A percentile compares a stretch with the other conserved stretches of the same genome.
These are phyloP conservation scores for Ophraella communa DNA, from an alignment of 2,888 invertebrate species.

Conservation along the genomic window DNA sequence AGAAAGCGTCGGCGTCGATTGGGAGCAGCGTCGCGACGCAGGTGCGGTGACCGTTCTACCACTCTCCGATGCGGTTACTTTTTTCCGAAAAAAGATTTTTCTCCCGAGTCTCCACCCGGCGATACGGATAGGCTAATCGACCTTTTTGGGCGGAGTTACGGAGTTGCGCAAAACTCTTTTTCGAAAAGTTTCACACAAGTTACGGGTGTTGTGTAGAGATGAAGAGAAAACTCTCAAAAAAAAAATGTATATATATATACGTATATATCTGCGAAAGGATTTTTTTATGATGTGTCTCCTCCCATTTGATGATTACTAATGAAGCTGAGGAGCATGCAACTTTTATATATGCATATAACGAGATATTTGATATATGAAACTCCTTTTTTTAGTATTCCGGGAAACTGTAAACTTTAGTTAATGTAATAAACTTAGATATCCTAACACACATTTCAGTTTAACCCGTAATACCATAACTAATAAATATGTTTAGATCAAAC, in stretches of 20 bases:
- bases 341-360: background rate
- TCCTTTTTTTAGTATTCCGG: background rate
- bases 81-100: conserved; percentile 62
- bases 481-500: too few relatives aligned
- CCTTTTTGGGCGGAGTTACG: conserved; percentile 57
- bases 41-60: conserved; percentile 60
- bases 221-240: conserved; percentile 51
- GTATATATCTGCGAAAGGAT: conserved; percentile 7
- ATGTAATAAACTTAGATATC: too few relatives aligned
- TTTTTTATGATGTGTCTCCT: conserved; percentile 34
- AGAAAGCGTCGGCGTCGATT: conserved; percentile 22
- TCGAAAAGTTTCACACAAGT: conserved; percentile 17
- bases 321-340: conserved; percentile 22
- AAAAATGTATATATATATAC: too few relatives aligned
- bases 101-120: conserved; percentile 61
- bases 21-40: conserved; percentile 50
- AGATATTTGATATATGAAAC: background rate
- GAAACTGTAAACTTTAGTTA: background rate
- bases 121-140: conserved; percentile 61
- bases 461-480: too few relatives aligned
- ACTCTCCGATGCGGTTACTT: conserved; percentile 59
- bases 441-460: too few relatives aligned
- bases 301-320: conserved; percentile 25
- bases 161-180: conserved; percentile 42
- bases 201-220: conserved; percentile 59